Evolutionary conservation across 2,797 vertebrate species (phyloP).

Genomic region (Thamnophis elegans): DNA sequence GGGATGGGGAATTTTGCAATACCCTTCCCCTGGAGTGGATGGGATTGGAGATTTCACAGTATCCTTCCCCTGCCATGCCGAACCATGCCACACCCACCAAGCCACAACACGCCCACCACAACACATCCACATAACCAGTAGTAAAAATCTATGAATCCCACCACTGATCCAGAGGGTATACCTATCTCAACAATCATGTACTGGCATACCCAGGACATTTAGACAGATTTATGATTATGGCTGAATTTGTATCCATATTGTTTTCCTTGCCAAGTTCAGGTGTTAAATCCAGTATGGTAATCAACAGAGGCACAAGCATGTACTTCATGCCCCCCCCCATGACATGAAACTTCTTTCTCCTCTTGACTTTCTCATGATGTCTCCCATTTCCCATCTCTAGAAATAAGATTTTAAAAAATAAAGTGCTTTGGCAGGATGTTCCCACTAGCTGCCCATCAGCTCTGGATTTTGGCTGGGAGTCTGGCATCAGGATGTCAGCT

Average conservation of each 20-base stretch:
- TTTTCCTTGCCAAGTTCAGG: neutral
- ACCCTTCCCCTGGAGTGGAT: too few species aligned
- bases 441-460: neutral
- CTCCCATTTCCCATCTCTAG: neutral
- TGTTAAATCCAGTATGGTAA: neutral
- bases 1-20: too few species aligned
- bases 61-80: too few species aligned
- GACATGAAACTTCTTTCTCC: neutral
- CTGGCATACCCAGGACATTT: neutral
- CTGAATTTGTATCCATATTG: neutral
- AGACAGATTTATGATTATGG: neutral
- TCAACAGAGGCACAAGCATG: neutral
- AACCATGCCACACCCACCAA: too few species aligned
- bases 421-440: neutral
- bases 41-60: too few species aligned
- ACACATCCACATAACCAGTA: too few species aligned
- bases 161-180: neutral
- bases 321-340: neutral
- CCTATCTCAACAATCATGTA: neutral
- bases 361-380: neutral
- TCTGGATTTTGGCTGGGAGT: neutral
- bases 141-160: too few species aligned
- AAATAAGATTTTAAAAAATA: neutral
- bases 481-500: neutral
- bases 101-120: too few species aligned